These are phyloP conservation scores for Phalacrocorax aristotelis DNA, from an alignment of 2,113 vertebrate genomes.

Conservation along the genomic window DNA sequence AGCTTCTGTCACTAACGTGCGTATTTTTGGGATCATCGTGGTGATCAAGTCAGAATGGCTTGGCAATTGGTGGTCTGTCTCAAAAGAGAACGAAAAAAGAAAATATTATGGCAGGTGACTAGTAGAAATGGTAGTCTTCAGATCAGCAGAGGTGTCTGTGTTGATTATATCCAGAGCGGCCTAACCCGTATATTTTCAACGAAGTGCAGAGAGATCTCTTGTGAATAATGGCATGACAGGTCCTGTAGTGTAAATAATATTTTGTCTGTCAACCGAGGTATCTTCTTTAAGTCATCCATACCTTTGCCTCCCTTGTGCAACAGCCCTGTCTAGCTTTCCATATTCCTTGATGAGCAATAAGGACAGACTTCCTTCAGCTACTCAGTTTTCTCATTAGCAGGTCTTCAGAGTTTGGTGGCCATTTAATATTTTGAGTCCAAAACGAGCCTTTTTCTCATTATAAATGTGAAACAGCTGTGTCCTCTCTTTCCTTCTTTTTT, in stretches of 20 bases:
- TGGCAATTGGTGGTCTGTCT: not conserved
- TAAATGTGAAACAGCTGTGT: slow-evolving; percentile 48
- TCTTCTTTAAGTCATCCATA: not conserved
- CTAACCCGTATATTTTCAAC: not conserved
- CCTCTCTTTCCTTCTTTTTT: slow-evolving; percentile 2
- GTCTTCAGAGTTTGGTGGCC: slow-evolving; percentile 61
- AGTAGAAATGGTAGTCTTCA: not conserved
- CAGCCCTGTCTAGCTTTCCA: not conserved
- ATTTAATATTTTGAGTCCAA: slow-evolving; percentile 17
- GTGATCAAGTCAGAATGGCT: not conserved
- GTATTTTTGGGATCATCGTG: not conserved
- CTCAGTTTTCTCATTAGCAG: not conserved
- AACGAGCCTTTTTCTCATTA: slow-evolving; percentile 18
- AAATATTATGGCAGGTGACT: not conserved
- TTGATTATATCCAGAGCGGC: not conserved
- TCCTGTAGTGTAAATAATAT: not conserved
- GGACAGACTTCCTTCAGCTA: not conserved
- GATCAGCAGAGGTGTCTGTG: not conserved
- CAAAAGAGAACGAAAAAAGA: not conserved
- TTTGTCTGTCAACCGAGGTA: not conserved
- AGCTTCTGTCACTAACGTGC: not conserved
- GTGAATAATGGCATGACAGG: not conserved
- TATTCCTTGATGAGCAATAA: not conserved
- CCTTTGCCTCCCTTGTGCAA: not conserved
- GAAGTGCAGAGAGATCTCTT: not conserved